phyloP scores from a whole-genome alignment of 2,797 vertebrate genomes.

The Cuniculus paca region DNA sequence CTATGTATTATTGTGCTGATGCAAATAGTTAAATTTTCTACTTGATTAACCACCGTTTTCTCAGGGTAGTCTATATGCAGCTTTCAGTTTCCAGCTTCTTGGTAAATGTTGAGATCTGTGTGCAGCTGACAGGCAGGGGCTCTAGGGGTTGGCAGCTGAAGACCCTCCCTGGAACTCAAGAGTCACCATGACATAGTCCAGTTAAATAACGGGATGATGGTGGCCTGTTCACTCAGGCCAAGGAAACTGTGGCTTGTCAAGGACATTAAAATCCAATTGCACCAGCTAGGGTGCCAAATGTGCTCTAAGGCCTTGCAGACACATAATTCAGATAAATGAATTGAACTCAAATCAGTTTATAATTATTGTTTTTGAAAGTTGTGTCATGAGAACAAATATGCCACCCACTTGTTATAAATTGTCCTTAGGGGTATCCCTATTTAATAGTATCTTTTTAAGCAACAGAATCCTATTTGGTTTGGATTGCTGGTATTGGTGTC shows the following conservation, averaged over 20 bases:
- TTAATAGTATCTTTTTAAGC: conserved; percentile 41
- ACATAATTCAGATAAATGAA: conserved; percentile 63
- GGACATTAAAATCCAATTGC: conserved; percentile 21
- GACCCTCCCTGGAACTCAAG: conserved; percentile 67
- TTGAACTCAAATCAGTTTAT: conserved; percentile 61
- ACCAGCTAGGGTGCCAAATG: neutral
- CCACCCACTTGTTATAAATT: conserved; percentile 61
- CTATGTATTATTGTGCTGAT: conserved; percentile 89
- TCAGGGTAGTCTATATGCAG: conserved; percentile 85
- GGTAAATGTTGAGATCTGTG: conserved; percentile 81
- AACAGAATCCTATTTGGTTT: neutral
- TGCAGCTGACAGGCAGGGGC: conserved; percentile 23
- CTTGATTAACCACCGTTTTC: conserved; percentile 88
- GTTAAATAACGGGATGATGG: neutral
- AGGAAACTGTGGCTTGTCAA: conserved; percentile 76
- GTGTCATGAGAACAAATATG: conserved; percentile 64
- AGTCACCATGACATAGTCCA: conserved; percentile 74
- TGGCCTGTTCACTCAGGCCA: conserved; percentile 63
- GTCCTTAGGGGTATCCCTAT: conserved; percentile 9
- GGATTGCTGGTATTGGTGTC: neutral
- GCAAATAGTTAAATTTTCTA: conserved; percentile 90
- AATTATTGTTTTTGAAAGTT: conserved; percentile 73
- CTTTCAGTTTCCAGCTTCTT: conserved; percentile 83
- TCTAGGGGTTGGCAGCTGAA: conserved; percentile 49
- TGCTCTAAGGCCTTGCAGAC: conserved; percentile 38